Evolutionary conservation across 35 echinoderm and acorn worm genomes (phyloP).

Genomic region (Ophiothrix spiculata): DNA sequence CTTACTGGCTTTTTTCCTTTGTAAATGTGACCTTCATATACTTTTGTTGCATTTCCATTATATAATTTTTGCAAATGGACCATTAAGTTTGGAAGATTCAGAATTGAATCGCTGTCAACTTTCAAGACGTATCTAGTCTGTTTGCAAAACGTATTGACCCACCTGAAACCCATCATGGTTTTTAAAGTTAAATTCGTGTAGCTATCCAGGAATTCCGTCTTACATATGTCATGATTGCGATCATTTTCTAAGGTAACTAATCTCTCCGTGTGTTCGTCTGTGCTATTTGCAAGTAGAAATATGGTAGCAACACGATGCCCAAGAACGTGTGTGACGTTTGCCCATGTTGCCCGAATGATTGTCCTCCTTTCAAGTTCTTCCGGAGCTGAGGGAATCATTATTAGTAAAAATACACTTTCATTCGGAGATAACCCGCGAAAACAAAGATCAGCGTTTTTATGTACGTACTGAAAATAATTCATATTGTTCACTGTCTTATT

Average conservation of each 20-base stretch:
- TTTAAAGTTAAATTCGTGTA: slow-evolving; percentile 61
- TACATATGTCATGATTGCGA: slow-evolving; percentile 36
- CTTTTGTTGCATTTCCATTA: too few species aligned
- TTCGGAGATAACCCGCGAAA: not conserved
- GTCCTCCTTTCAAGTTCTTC: not conserved
- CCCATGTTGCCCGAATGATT: slow-evolving; percentile 24
- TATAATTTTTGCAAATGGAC: not conserved
- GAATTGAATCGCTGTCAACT: slow-evolving; percentile 60
- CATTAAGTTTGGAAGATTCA: slow-evolving; percentile 46
- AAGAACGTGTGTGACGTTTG: not conserved
- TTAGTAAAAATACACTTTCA: slow-evolving; percentile 2
- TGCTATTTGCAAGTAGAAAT: slow-evolving; percentile 31
- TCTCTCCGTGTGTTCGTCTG: not conserved
- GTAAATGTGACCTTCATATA: not conserved
- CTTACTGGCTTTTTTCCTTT: not conserved
- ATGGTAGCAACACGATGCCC: not conserved
- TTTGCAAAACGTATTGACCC: slow-evolving; percentile 27
- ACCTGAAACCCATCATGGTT: slow-evolving; percentile 55
- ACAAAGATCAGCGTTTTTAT: not conserved
- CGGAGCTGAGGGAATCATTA: slow-evolving; percentile 28
- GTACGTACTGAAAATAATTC: not conserved
- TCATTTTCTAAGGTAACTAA: slow-evolving; percentile 11
- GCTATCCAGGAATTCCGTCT: slow-evolving; percentile 37
- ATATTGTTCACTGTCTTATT: not conserved
- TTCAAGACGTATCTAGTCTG: slow-evolving; percentile 27